A percentile compares a stretch with the other conserved stretches of the same genome.
phyloP scores from a whole-genome alignment of 2,113 vertebrate species.

The Ranitomeya variabilis region DNA sequence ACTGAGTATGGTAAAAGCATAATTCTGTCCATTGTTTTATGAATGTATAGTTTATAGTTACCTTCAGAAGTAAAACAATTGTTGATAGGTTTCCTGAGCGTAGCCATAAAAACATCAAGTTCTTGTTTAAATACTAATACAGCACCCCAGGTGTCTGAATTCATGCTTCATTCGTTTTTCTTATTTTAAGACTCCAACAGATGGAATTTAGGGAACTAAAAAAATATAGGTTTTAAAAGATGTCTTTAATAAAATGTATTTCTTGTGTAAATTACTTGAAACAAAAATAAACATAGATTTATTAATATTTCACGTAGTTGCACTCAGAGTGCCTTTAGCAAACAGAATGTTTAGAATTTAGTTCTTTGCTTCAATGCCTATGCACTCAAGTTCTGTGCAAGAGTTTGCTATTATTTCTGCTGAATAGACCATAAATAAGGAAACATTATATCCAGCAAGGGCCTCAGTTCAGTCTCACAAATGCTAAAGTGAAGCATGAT shows the following conservation, averaged over 20 bases:
- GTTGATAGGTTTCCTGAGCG: not conserved
- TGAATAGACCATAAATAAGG: conserved; percentile 47
- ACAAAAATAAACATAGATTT: conserved; percentile 37
- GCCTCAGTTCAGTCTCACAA: conserved; percentile 34
- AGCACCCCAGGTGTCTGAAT: not conserved
- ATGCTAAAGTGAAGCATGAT: conserved; percentile 44
- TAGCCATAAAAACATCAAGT: conserved; percentile 5
- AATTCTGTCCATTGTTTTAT: not conserved
- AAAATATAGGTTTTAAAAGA: conserved; percentile 29
- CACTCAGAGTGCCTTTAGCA: conserved; percentile 22
- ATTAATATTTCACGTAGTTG: conserved; percentile 51
- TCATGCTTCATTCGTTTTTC: conserved; percentile 38
- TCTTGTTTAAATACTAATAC: conserved; percentile 1
- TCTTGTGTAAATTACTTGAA: conserved; percentile 28
- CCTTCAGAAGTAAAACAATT: not conserved
- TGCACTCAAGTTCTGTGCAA: conserved; percentile 43
- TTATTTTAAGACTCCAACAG: not conserved
- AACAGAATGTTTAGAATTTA: conserved; percentile 41
- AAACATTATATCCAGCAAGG: conserved; percentile 45
- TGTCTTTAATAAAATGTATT: conserved; percentile 42
- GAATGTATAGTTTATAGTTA: not conserved
- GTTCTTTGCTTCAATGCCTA: conserved; percentile 40
- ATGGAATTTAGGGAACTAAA: not conserved
- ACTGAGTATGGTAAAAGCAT: too few relatives aligned
- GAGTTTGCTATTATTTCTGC: conserved; percentile 48